phyloP scores from a whole-genome alignment of 2,113 vertebrate genomes.

The Chascanopsetta lugubris region DNA sequence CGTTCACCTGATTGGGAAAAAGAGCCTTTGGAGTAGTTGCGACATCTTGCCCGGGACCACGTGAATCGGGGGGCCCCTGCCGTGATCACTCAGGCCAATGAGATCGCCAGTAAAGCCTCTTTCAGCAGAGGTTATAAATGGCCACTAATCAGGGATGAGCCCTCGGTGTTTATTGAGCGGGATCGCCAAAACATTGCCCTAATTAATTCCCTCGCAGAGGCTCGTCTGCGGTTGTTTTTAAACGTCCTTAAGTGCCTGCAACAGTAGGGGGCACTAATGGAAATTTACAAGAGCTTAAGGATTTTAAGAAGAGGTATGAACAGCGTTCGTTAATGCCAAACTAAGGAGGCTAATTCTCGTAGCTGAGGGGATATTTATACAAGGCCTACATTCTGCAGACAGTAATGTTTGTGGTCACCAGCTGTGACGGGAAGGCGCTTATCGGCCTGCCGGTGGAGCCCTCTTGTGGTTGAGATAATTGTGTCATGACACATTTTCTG shows the following conservation, averaged over 20 bases:
- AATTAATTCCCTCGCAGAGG: constrained; percentile 75
- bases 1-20: constrained; percentile 28
- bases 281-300: constrained; percentile 71
- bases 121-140: constrained; percentile 79
- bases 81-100: constrained; percentile 66
- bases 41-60: constrained; percentile 32
- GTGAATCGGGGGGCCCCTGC: constrained; percentile 27
- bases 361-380: constrained; percentile 65
- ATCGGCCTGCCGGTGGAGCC: constrained; percentile 45
- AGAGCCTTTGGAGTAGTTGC: constrained; percentile 38
- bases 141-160: constrained; percentile 79
- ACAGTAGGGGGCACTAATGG: constrained; percentile 65
- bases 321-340: constrained; percentile 61
- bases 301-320: constrained; percentile 68
- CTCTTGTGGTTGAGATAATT: constrained; percentile 54
- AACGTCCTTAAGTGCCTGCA: constrained; percentile 56
- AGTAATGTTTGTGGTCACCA: constrained; percentile 38
- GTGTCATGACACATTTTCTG: not conserved
- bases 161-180: constrained; percentile 71
- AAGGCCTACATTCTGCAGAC: constrained; percentile 57
- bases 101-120: constrained; percentile 71
- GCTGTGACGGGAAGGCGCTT: constrained; percentile 8
- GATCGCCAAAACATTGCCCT: constrained; percentile 76
- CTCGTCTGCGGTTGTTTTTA: constrained; percentile 62
- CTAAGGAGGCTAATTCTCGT: constrained; percentile 71